Evolutionary conservation across 2,113 vertebrate genomes (phyloP), one percentile per base, ranked within the genome.

Genomic region (Dolichallabes microphthalmus): DNA sequence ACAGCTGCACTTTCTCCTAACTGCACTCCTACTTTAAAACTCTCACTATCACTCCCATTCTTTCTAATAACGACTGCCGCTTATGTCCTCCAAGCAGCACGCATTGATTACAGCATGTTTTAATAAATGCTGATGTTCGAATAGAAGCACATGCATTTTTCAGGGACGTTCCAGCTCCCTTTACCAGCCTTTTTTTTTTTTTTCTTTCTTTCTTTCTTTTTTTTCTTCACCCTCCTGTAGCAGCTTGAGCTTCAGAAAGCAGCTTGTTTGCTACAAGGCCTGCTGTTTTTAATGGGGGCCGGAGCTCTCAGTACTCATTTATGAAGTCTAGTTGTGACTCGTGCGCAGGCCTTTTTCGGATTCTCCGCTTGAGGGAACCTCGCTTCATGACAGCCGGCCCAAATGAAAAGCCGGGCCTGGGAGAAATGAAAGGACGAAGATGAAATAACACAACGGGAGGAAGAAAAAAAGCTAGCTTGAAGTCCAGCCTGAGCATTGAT

Each of bases 401-500:
- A 83, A 89, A 87, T 79, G 61, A 87, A 87, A 89, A 86, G 66
- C 69, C 64, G 27, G 58, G 45, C 45, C 66, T 32, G 61, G 69
- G 85, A 63, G 87, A 89, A 87, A 84, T 77, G 63, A 84, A 73
- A 80, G 10, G 66, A 58, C 25, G 58, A 80, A 86, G 87, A 89
- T 89, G 74, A 88, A 89, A 88, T 88, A 86, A 82, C 83, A 79
- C 57, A 78, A 85, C 63, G 39, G 79, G 79, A 19, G 60, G 50
- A 45, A 35, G 30, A 80, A 69, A 55, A 82, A 89, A 87, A 80
- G 82, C 82, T 69, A 82, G 82, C 86, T 83, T 82, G 71, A 88
- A 88, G 88, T 86, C 84, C 83, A 76, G 82, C 55, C 71, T 71
- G 61, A 32, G 78, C 88, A 88, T 89, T 89, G 88, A 88, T 89